Conservation (phyloP, 2,113 vertebrate species). For the Phalacrocorax aristotelis region DNA sequence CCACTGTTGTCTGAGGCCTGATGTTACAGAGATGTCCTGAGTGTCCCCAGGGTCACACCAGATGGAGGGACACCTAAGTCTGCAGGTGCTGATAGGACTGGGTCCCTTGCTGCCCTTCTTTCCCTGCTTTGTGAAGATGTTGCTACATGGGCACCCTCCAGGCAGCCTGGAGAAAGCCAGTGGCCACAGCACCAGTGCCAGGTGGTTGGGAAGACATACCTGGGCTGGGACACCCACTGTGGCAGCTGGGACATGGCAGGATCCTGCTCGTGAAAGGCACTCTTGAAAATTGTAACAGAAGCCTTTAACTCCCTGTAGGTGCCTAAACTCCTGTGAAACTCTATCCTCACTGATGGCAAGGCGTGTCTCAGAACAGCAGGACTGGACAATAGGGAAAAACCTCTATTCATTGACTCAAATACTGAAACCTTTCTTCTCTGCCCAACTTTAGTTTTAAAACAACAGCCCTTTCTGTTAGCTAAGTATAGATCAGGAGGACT, state of each 20-base stretch:
- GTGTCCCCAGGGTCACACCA: background rate
- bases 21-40: background rate
- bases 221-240: background rate
- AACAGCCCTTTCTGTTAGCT: background rate
- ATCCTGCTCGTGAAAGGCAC: background rate
- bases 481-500: background rate
- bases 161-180: background rate
- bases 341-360: background rate
- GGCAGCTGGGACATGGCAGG: background rate
- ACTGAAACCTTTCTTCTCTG: background rate
- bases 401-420: background rate
- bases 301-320: background rate
- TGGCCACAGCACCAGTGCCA: accelerated
- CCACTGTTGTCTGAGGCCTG: background rate
- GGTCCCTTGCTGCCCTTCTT: background rate
- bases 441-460: background rate
- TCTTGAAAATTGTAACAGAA: background rate
- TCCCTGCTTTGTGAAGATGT: background rate
- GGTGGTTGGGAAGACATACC: background rate
- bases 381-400: background rate
- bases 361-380: background rate
- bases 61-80: background rate
- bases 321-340: background rate
- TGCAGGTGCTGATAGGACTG: background rate
- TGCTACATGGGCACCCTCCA: background rate